Percentiles rank a stretch among this genome's conserved stretches.
These are phyloP conservation scores for Ormyrus labotus DNA, from an alignment of 2,888 invertebrate genomes.

Conservation along the genomic window DNA sequence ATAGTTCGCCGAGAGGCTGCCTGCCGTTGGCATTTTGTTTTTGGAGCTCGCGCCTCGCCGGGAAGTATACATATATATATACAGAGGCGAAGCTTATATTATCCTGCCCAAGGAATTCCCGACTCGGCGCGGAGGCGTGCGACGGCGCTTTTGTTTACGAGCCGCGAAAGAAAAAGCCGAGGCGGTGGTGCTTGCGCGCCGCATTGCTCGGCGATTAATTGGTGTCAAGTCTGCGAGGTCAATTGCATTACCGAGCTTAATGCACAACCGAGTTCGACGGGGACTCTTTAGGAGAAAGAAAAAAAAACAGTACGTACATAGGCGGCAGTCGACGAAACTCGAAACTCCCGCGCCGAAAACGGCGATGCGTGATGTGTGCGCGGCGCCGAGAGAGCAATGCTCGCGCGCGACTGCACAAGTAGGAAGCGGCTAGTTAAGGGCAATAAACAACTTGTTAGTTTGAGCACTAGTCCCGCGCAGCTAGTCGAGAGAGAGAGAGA, in stretches of 20 bases:
- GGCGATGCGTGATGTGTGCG: neutral
- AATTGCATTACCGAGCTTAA: conserved; percentile 61
- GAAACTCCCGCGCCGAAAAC: conserved; percentile 11
- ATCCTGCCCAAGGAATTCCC: neutral
- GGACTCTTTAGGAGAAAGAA: too few species aligned
- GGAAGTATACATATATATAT: neutral
- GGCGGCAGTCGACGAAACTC: neutral
- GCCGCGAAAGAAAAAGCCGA: conserved; percentile 30
- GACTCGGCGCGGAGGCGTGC: neutral
- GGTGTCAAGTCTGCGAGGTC: conserved; percentile 67
- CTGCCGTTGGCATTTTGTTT: too few species aligned
- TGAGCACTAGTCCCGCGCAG: too few species aligned
- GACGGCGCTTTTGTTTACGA: neutral
- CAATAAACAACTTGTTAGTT: conserved; percentile 66
- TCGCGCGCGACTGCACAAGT: conserved; percentile 60
- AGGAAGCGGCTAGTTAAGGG: conserved; percentile 72
- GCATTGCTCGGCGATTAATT: conserved; percentile 59
- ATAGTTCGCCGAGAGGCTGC: too few species aligned
- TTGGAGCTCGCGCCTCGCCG: too few species aligned
- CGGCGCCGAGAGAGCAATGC: conserved; percentile 31
- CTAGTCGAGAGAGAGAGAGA: too few species aligned
- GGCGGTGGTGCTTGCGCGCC: neutral
- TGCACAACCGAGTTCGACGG: neutral
- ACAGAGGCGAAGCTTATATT: neutral
- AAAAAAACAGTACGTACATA: neutral